These are phyloP conservation scores for Macrosoma leucophasiata DNA, from an alignment of 2,888 invertebrate species.

Conservation along the genomic window DNA sequence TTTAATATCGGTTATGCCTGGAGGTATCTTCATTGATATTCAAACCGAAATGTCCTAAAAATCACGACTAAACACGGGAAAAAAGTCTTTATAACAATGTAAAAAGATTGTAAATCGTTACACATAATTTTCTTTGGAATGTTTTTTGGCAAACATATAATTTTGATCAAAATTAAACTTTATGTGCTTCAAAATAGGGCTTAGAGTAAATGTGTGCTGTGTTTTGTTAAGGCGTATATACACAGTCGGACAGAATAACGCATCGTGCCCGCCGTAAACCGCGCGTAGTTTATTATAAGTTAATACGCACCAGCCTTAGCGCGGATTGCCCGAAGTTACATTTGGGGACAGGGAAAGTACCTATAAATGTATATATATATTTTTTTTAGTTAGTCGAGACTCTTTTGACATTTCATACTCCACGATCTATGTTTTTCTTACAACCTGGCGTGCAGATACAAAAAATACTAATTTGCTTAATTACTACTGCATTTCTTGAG, in stretches of 20 bases:
- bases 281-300: slow-evolving; percentile 69
- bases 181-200: slow-evolving; percentile 1
- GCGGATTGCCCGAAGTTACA: slow-evolving; percentile 37
- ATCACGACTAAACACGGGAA: slow-evolving; percentile 5
- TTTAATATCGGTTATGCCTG: slow-evolving; percentile 55
- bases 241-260: slow-evolving; percentile 30
- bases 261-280: slow-evolving; percentile 51
- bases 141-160: too few relatives aligned
- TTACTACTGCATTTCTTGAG: neutral
- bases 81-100: slow-evolving; percentile 7
- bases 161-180: neutral
- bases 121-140: slow-evolving; percentile 2
- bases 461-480: too few relatives aligned
- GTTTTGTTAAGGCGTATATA: slow-evolving; percentile 30
- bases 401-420: too few relatives aligned
- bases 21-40: slow-evolving; percentile 34
- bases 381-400: neutral
- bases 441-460: too few relatives aligned
- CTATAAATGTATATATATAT: neutral
- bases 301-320: slow-evolving; percentile 58
- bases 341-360: slow-evolving; percentile 27
- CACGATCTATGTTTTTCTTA: too few relatives aligned
- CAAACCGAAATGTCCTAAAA: slow-evolving; percentile 18
- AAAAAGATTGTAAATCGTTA: neutral
- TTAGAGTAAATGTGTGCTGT: slow-evolving; percentile 5